Evolutionary conservation across 2,888 invertebrate species (phyloP), one percentile per base, ranked within the genome.

Genomic region (Galerucella pusilla): DNA sequence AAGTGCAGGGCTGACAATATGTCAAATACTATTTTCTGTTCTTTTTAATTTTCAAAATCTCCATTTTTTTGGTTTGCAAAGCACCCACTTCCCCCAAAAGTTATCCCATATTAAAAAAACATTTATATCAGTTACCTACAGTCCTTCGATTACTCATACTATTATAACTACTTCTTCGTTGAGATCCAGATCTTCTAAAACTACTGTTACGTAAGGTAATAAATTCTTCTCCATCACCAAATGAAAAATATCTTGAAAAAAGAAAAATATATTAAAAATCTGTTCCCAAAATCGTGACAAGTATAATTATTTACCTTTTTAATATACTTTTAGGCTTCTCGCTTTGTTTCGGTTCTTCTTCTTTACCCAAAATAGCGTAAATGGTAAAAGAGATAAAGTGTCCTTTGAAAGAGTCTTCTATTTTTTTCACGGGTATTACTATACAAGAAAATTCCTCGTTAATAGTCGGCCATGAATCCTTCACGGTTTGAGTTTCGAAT

Each of bases 401-500:
- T 0, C 92, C 93, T 68, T 90, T 90, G n/a, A 93, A 88, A 80
- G 90, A 89, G 80, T 90, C 90, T 80, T 91, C 91, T 78, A 89
- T 87, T 82, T 90, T 89, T 75, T 88, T 87, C 80, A 89, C 88
- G 78, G 89, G 89, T 10, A 88, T 81, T 77, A 89, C 88, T 76
- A 94, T 90, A 85, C 94, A 94, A 81, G 90, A 91, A 84, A 94
- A 94, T 79, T 93, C 93, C 87, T 94, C 93, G 85, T 95, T 94
- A 90, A 93, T 94, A 72, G 92, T 91, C 0, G 95, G 94, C 94
- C 94, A 94, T 1, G 94, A 93, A 83, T 92, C 93, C 80, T 93
- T 93, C 84, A 92, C 93, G 80, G 93, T 88, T 71, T 92, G 90
- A 28, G 94, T 94, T 87, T 95, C 95, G 84, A 90, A 93, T 86